Conservation (phyloP, 2,113 vertebrate species). For the Ophiodon elongatus region DNA sequence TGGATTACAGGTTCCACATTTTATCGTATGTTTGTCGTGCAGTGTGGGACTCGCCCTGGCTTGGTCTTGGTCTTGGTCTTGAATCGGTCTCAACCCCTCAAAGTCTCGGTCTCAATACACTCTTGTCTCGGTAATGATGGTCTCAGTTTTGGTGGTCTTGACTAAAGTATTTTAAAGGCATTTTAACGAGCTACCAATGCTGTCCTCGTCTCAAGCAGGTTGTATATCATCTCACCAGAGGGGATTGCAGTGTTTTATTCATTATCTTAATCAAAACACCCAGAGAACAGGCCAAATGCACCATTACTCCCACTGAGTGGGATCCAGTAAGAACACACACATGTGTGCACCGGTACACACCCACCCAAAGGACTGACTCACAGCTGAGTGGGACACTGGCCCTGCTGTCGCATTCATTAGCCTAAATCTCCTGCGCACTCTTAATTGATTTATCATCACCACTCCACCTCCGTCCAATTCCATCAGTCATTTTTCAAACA, state of each 20-base stretch:
- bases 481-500: constrained; percentile 52
- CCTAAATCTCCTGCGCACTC: constrained; percentile 55
- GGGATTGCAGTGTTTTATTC: neutral
- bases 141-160: neutral
- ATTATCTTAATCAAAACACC: neutral
- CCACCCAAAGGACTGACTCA: constrained; percentile 53
- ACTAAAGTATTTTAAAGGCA: neutral
- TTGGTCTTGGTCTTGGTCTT: no score
- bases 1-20: neutral
- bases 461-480: constrained; percentile 50
- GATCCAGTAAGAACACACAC: constrained; percentile 7
- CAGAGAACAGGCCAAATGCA: neutral
- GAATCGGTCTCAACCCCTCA: neutral
- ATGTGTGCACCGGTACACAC: neutral
- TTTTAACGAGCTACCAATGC: neutral
- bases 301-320: constrained; percentile 6
- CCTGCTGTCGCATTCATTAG: constrained; percentile 70
- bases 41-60: no score
- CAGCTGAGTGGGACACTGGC: constrained; percentile 51
- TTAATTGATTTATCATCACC: constrained; percentile 76
- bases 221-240: neutral
- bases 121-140: neutral
- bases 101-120: neutral
- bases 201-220: neutral
- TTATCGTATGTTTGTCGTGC: neutral